Conservation (phyloP, 2,888 invertebrate genomes). For the Cyaniris semiargus region DNA sequence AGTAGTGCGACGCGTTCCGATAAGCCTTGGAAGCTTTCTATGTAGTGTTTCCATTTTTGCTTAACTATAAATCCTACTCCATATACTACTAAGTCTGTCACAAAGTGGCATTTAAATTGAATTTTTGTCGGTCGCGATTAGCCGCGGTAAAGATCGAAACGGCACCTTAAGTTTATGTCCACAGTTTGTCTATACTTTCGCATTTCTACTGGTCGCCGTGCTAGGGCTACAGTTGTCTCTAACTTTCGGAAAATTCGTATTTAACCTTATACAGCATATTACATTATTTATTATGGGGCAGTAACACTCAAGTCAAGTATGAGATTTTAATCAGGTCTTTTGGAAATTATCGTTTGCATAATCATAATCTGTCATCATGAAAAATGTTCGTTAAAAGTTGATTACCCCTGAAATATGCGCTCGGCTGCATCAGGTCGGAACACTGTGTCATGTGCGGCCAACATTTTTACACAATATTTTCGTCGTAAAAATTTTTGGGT, state of each 20-base stretch:
- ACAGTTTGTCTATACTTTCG: too few relatives aligned
- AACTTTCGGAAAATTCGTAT: too few relatives aligned
- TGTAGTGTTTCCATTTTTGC: not conserved
- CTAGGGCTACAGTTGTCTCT: too few relatives aligned
- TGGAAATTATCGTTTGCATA: not conserved
- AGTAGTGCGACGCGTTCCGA: not conserved
- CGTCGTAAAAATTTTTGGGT: slow-evolving; percentile 26
- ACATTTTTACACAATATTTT: slow-evolving; percentile 11
- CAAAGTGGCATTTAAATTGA: too few relatives aligned
- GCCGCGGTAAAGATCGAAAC: too few relatives aligned
- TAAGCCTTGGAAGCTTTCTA: not conserved
- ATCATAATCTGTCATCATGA: not conserved
- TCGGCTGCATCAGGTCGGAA: not conserved
- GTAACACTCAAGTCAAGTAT: not conserved
- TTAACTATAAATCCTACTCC: slow-evolving; percentile 38
- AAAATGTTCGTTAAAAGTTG: not conserved
- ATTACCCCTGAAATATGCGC: slow-evolving; percentile 12
- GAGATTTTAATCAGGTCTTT: not conserved
- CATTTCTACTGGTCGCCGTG: too few relatives aligned
- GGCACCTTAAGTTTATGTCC: too few relatives aligned
- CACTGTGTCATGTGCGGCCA: not conserved
- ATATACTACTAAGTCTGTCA: too few relatives aligned
- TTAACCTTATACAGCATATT: too few relatives aligned
- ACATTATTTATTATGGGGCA: too few relatives aligned
- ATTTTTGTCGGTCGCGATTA: too few relatives aligned